Base-by-base conservation (phyloP, 2,888 invertebrate species). In the Cordilura impudica region DNA sequence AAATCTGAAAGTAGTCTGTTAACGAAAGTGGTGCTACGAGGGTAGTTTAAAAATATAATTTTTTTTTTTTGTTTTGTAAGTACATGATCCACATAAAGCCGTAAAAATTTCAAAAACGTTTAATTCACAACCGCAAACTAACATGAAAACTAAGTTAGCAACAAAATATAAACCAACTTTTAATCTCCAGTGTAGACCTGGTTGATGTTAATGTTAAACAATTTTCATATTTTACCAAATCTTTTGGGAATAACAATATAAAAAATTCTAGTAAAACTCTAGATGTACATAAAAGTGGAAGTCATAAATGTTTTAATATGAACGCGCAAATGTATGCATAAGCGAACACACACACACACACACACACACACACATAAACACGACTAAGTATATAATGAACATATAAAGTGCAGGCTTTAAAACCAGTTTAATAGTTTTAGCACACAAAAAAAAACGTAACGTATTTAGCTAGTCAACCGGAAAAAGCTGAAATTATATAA, bases 271-370 rank as follows among this genome's bases (percentile, higher is more conserved):
- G 56, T 26, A 58, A 66, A 75, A 67, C 58, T 63, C 51, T 23
- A 31, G 49, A 23, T 70, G 21, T 66, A 61, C 63, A 35, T 51
- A 35, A 72, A 71, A 63, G 31, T 58, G 79, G 75, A 79, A 79
- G 79, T 69, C 71, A 75, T 79, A 72, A 79, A 79, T 79, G 79
- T 75, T 75, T 75, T 76, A 76, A 53, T 61, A 54, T 51, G 56
- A 29, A 69, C 54, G 73, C 72, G 56, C 60, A 60, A 45, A 45
- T 49, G 39, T 31, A 31, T 66, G 45, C 29, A 21, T 53, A 18
- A 7, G 47, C n/a, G 21, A n/a, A 23, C 1, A 21, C 4, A n/a
- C 21, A 26, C 18, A 26, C 63, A 78, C 1, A 18, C 5, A 2
- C 10, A 39, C 16, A 51, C 51, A 35, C 4, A 53, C 10, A 35